Base-by-base conservation (phyloP, 2,888 invertebrate species). In the Rotaria macrura region DNA sequence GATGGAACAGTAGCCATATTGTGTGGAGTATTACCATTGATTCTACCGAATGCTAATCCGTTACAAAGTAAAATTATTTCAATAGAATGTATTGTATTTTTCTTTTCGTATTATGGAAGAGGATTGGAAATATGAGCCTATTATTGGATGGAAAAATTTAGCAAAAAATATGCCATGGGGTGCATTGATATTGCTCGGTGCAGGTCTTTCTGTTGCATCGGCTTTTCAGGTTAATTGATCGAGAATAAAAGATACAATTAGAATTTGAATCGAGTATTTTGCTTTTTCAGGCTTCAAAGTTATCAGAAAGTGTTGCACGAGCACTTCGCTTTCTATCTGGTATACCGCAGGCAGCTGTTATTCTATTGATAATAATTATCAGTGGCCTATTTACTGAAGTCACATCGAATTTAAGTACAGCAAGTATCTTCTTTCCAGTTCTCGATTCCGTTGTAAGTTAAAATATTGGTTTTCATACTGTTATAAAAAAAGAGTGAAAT, bases 141-240 rank as follows among this genome's bases (percentile, higher is more conserved):
- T 96, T 38, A 93, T 96, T 84, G 94, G 94, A 14, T 96, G 96
- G 96, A 94, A 94, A 87, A 94, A 94, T 83, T 93, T 95, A 43
- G 94, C 95, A 89, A 93, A 94, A 85, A 95, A 95, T 89, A 93
- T 96, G 87, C 95, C 96, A 9, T 96, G 96, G 96, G 95, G 95
- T 65, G 92, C 96, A 10, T 93, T 96, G 55, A 93, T 96, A 89
- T 92, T 96, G 84, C 92, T 96, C 83, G 90, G 90, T 43, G 72
- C 79, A 20, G 84, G 38, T 0, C 96, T 96, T 91, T 95, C 96
- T 0, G 92, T 96, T 86, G 95, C 96, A 0, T 94, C 94, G 87
- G 96, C 94, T 87, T 94, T 95, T 88, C 93, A 94, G 88, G 93
- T 91, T 88, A 55, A 84, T 84, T 40, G 14, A 65, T 23, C 47